Evolutionary conservation across 2,113 vertebrate species (phyloP).

Genomic region (Pelvicachromis taeniatus): DNA sequence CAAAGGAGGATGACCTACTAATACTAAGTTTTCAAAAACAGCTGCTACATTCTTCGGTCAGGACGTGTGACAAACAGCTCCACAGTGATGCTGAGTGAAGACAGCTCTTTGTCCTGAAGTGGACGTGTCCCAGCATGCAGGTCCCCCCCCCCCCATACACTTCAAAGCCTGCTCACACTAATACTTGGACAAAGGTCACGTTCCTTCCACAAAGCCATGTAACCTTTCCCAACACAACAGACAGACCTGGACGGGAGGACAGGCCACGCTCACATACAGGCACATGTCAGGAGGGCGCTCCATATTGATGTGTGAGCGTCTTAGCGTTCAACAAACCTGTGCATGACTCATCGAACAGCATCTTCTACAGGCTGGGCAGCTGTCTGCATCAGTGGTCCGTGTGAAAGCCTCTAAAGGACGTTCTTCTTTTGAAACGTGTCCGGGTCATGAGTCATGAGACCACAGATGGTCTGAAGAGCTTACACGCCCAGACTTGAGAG

Average conservation of each 20-base stretch:
- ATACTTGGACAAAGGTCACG: conserved; percentile 14
- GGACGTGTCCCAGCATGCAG: not conserved
- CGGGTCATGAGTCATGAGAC: not conserved
- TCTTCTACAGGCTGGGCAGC: not conserved
- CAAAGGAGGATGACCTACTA: not conserved
- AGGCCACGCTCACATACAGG: not conserved
- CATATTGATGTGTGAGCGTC: not conserved
- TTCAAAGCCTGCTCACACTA: not conserved
- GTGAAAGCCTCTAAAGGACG: not conserved
- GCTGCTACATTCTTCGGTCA: conserved; percentile 1
- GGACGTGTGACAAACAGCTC: not conserved
- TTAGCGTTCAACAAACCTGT: not conserved
- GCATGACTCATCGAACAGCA: too few species aligned
- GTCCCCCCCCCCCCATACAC: not conserved
- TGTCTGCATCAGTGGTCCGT: not conserved
- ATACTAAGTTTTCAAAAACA: not conserved
- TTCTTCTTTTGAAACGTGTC: not conserved
- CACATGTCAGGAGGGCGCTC: not conserved
- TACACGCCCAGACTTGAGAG: not conserved
- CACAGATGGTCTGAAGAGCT: not conserved
- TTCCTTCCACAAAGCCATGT: not conserved
- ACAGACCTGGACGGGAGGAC: not conserved
- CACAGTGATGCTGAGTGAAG: not conserved
- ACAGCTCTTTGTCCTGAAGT: not conserved
- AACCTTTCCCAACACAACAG: not conserved